Conservation (phyloP, 53 echinoderm and acorn worm species). For the Arbacia lixula region DNA sequence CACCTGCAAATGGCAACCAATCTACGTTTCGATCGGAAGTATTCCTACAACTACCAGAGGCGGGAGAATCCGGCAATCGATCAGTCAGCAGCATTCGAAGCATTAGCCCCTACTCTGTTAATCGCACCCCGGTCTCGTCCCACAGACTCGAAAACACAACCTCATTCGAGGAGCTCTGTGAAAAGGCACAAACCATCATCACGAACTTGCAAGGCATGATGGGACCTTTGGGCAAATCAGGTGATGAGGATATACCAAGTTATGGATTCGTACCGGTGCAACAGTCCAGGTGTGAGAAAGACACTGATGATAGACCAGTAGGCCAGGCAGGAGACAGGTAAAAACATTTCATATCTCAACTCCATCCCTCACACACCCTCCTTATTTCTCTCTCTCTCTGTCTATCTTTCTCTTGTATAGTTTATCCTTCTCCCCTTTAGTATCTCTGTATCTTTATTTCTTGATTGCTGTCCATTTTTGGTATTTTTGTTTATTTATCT, state of each 20-base stretch:
- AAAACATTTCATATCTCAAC: too few species aligned
- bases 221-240: background rate
- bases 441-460: too few species aligned
- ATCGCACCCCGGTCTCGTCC: background rate
- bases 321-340: too few species aligned
- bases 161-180: constrained; percentile 84
- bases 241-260: background rate
- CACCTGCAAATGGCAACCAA: background rate
- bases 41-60: constrained; percentile 47
- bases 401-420: too few species aligned
- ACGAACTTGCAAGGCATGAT: constrained; percentile 62
- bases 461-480: too few species aligned
- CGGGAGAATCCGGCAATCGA: background rate
- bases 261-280: too few species aligned
- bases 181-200: constrained; percentile 78
- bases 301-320: too few species aligned
- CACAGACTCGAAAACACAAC: constrained; percentile 46
- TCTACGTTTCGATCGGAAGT: constrained; percentile 45
- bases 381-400: too few species aligned
- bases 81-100: background rate
- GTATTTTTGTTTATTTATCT: too few species aligned
- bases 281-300: too few species aligned
- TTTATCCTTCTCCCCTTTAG: too few species aligned
- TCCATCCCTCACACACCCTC: too few species aligned
- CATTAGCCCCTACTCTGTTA: background rate